Conservation (phyloP, 2,113 vertebrate genomes). For the Balaeniceps rex region DNA sequence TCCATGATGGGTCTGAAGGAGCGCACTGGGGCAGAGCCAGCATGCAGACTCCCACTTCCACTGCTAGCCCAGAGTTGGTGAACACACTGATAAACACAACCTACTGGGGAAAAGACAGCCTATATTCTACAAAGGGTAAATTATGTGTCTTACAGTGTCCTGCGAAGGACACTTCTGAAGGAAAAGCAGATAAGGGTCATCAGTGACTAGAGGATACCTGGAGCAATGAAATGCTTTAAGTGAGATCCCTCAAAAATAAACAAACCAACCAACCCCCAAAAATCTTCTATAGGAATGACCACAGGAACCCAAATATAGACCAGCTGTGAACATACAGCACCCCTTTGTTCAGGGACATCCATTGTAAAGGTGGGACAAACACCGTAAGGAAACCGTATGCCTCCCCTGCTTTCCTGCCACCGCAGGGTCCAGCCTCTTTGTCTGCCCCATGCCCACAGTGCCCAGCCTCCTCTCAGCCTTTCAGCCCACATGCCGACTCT, state of each 20-base stretch:
- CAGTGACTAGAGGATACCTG: not conserved
- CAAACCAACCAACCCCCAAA: not conserved
- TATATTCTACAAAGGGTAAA: not conserved
- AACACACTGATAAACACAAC: not conserved
- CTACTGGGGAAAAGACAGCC: not conserved
- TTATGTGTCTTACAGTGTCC: not conserved
- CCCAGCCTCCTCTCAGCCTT: not conserved
- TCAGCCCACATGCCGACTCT: rapidly evolving
- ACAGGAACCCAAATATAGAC: rapidly evolving
- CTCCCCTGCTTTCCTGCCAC: not conserved
- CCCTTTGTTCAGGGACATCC: not conserved
- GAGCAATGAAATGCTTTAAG: not conserved
- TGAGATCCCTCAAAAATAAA: not conserved
- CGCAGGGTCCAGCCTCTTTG: not conserved
- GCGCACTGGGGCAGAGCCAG: not conserved
- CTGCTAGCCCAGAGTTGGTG: not conserved
- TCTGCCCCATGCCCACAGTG: not conserved
- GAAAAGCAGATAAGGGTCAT: not conserved
- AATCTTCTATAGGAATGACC: not conserved
- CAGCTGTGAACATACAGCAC: not conserved
- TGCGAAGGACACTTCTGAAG: not conserved
- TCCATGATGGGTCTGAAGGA: not conserved
- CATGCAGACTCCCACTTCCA: not conserved
- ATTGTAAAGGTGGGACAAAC: not conserved
- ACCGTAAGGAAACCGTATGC: not conserved